Evolutionary conservation across 1,140 invertebrate species (phyloP), one percentile per base, ranked within the genome.

Genomic region (Diachasma alloeum): DNA sequence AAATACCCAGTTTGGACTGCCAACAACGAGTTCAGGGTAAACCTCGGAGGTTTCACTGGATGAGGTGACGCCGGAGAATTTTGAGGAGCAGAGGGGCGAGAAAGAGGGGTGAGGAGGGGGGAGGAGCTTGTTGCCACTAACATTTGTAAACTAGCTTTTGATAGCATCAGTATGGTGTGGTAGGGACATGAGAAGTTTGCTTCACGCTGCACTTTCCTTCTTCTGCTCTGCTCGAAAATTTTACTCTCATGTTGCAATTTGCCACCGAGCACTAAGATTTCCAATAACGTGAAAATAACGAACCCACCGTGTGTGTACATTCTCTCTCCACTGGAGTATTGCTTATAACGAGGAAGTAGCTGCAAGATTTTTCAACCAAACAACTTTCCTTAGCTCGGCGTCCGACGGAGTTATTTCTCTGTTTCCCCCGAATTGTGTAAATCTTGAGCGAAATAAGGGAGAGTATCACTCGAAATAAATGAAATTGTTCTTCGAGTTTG

Each of bases 131-230:
- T 46, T 46, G 44, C 44, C 10, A 8, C n/a, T 83, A 83, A 76
- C 80, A 81, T 85, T 85, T 86, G 83, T 83, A 83, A 84, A 85
- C 81, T 83, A 85, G 81, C 80, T 85, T 85, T 86, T 85, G 82
- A 84, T 85, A 82, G 78, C 75, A 72, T 46, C 79, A 77, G 83
- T 80, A 81, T 80, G 78, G 79, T 80, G 72, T 67, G 75, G 79
- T 77, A 66, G 76, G 66, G 74, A 79, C 74, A 79, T 75, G 78
- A 72, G 70, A 83, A 83, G 71, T 83, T 83, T 77, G 63, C 73
- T 75, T 75, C 63, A 63, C 24, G 42, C 37, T 48, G 10, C 63
- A 48, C 68, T 39, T 75, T 74, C 44, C 46, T 74, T 46, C 53
- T 72, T 37, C 59, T 26, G 4, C 10, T 13, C 59, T 26, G 4